These are phyloP conservation scores for Tetragnatha versicolor DNA, from an alignment of 1,140 invertebrate species.

Conservation along the genomic window DNA sequence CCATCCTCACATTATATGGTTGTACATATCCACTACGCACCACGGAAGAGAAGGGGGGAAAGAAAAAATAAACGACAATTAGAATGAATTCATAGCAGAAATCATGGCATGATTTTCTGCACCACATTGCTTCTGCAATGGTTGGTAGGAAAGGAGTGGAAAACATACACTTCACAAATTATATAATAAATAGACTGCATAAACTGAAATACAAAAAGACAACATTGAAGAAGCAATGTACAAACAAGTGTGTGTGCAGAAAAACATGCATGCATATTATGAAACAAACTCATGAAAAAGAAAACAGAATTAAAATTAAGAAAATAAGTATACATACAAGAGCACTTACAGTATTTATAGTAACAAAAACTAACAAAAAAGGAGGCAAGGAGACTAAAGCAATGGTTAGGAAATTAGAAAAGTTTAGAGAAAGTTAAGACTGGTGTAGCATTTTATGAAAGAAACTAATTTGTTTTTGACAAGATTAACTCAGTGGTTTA, in stretches of 20 bases:
- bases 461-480: too few relatives aligned
- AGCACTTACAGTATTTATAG: neutral
- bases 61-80: constrained; percentile 16
- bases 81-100: constrained; percentile 5
- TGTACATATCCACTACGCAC: constrained; percentile 46
- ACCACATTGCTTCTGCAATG: constrained; percentile 38
- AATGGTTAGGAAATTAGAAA: neutral
- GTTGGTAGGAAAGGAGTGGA: neutral
- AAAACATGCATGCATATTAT: constrained; percentile 51
- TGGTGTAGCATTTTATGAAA: too few relatives aligned
- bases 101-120: constrained; percentile 48
- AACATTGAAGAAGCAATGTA: constrained; percentile 50
- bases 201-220: constrained; percentile 14
- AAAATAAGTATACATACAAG: neutral
- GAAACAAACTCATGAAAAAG: constrained; percentile 31
- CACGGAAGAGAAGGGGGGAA: neutral
- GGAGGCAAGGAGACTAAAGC: constrained; percentile 1
- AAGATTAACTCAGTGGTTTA: too few relatives aligned
- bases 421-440: too few relatives aligned
- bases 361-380: neutral
- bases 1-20: constrained; percentile 36
- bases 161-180: constrained; percentile 5
- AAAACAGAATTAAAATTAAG: constrained; percentile 41
- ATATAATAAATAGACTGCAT: neutral
- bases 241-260: constrained; percentile 50